Percentiles rank a stretch among this genome's conserved stretches.
Evolutionary conservation across 2,797 vertebrate genomes (phyloP).

Genomic region (Rhincodon typus): DNA sequence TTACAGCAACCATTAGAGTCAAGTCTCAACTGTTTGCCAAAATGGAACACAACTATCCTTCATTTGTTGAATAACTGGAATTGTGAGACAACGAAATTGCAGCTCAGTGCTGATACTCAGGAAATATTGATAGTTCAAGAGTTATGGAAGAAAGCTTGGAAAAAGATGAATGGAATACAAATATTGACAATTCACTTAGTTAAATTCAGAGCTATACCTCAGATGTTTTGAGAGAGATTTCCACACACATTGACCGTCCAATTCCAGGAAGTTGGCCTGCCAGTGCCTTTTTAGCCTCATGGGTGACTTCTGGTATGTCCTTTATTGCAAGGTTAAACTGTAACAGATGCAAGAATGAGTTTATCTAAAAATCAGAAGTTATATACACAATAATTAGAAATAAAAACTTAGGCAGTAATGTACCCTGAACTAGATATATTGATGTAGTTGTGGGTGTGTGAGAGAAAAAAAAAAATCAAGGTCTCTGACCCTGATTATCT

Average conservation of each 20-base stretch:
- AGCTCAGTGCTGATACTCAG: neutral
- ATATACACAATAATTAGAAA: neutral
- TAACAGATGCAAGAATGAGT: constrained; percentile 40
- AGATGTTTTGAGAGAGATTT: constrained; percentile 96
- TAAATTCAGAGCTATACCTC: constrained; percentile 65
- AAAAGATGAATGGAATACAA: neutral
- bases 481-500: neutral
- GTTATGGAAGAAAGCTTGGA: neutral
- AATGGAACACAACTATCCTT: neutral
- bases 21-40: neutral
- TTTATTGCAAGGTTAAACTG: constrained; percentile 98
- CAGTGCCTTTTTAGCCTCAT: constrained; percentile 97
- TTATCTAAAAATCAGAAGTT: neutral
- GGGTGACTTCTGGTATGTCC: constrained; percentile 96
- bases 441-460: no score
- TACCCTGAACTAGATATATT: neutral
- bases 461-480: neutral
- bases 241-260: constrained; percentile 97
- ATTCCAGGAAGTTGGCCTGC: constrained; percentile 88
- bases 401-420: neutral
- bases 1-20: neutral
- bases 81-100: neutral
- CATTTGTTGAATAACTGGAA: neutral
- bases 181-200: neutral
- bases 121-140: neutral